phyloP scores from a whole-genome alignment of 2,888 invertebrate species.

The Caenorhabditis virilis region DNA sequence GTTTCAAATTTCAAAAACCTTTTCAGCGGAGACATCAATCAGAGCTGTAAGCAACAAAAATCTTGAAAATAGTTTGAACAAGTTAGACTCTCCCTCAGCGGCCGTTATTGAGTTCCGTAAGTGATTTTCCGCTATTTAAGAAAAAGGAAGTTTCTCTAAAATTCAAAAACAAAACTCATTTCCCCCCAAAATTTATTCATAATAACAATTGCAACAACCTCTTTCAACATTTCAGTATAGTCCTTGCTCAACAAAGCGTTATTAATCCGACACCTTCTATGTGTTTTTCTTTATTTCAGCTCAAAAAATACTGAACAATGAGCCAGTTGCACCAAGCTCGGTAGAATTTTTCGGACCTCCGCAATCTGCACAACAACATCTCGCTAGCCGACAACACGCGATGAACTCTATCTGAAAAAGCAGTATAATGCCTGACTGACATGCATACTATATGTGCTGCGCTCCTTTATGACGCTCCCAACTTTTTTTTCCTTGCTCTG shows the following conservation, averaged over 20 bases:
- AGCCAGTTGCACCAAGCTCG: constrained; percentile 11
- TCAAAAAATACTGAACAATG: constrained; percentile 5
- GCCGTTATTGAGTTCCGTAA: constrained; percentile 32
- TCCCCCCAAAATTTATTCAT: constrained; percentile 1
- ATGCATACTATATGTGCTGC: constrained; percentile 32
- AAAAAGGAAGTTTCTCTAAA: neutral
- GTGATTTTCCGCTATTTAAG: neutral
- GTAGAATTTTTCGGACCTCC: constrained; percentile 38
- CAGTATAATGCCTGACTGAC: constrained; percentile 18
- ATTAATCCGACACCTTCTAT: no score
- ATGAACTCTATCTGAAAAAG: constrained; percentile 7
- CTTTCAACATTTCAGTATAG: no score
- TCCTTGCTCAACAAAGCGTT: no score
- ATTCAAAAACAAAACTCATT: neutral
- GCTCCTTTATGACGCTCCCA: neutral
- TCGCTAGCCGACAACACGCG: neutral
- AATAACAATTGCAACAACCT: neutral
- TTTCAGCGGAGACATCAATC: neutral
- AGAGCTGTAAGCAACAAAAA: neutral
- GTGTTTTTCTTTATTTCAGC: no score
- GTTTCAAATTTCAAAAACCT: no score
- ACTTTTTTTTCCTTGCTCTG: neutral
- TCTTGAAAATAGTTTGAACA: neutral
- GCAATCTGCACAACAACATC: constrained; percentile 7
- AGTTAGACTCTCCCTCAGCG: constrained; percentile 1